Conservation (phyloP, 2,888 invertebrate species). For the Salpingus planirostris region DNA sequence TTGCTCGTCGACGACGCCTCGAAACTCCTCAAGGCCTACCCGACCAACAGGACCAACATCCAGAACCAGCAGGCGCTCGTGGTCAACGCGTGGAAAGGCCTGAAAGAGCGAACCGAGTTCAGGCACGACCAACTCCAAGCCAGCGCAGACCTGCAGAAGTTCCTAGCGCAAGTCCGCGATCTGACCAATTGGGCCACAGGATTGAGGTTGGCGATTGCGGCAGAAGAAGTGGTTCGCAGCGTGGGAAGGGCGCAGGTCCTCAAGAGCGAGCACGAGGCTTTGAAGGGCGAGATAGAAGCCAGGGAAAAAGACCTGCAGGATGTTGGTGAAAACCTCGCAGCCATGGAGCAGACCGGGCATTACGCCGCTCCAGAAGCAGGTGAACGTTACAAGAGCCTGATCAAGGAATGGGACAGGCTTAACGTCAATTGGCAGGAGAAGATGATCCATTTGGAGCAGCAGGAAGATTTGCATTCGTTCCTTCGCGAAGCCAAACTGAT, state of each 20-base stretch:
- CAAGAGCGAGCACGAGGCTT: constrained; percentile 73
- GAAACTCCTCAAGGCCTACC: constrained; percentile 78
- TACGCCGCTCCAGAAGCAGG: constrained; percentile 71
- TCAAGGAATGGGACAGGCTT: constrained; percentile 69
- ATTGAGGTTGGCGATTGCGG: constrained; percentile 65
- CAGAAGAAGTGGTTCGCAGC: constrained; percentile 74
- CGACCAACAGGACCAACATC: constrained; percentile 85
- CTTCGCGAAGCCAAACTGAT: constrained; percentile 87
- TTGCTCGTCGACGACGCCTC: constrained; percentile 89
- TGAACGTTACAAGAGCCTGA: constrained; percentile 66
- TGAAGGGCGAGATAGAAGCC: constrained; percentile 81
- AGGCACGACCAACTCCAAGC: constrained; percentile 75
- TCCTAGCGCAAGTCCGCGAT: constrained; percentile 76
- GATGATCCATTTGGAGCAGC: constrained; percentile 80
- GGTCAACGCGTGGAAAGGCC: constrained; percentile 75
- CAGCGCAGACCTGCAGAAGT: constrained; percentile 82
- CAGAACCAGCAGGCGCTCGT: constrained; percentile 79
- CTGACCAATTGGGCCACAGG: constrained; percentile 81
- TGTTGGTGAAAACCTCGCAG: constrained; percentile 66
- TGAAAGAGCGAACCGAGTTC: constrained; percentile 74
- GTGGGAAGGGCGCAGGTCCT: constrained; percentile 72
- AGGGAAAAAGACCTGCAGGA: constrained; percentile 71
- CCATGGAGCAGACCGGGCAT: constrained; percentile 78
- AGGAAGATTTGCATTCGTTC: constrained; percentile 91
- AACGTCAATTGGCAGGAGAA: constrained; percentile 83